These are phyloP conservation scores for Prinia subflava DNA, from an alignment of 2,113 vertebrate genomes.

Conservation along the genomic window DNA sequence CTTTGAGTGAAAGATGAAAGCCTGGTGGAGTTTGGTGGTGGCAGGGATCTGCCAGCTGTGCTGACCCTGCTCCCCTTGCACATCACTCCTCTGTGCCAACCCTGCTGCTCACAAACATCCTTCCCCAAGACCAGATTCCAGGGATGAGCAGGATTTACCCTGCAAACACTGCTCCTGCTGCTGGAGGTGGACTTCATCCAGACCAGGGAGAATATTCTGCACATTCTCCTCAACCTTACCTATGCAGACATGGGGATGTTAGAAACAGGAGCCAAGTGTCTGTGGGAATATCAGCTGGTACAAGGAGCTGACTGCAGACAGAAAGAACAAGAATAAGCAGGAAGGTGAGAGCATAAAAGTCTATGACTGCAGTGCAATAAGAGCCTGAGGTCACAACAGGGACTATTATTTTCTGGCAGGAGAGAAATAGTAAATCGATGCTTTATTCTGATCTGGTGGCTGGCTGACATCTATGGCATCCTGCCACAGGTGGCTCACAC, in stretches of 20 bases:
- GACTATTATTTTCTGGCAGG: background rate
- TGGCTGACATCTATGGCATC: background rate
- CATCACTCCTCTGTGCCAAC: background rate
- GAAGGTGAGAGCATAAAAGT: background rate
- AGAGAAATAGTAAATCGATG: background rate
- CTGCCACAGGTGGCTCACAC: background rate
- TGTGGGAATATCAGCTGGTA: background rate
- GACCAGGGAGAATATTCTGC: background rate
- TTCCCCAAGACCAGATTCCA: too few species aligned
- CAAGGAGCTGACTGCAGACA: background rate
- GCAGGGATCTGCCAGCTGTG: background rate
- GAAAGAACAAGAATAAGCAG: background rate
- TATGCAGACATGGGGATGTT: background rate
- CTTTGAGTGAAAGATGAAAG: background rate
- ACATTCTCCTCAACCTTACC: background rate
- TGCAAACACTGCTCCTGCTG: background rate
- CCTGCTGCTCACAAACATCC: rapidly evolving
- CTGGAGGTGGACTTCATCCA: background rate
- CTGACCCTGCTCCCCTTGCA: background rate
- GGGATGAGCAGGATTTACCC: rapidly evolving
- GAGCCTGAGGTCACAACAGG: background rate
- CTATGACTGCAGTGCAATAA: background rate
- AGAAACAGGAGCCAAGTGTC: background rate
- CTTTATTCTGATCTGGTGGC: background rate
- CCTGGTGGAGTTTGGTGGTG: rapidly evolving